These are phyloP conservation scores for Australoheros facetus DNA, from an alignment of 2,797 vertebrate species.

Conservation along the genomic window DNA sequence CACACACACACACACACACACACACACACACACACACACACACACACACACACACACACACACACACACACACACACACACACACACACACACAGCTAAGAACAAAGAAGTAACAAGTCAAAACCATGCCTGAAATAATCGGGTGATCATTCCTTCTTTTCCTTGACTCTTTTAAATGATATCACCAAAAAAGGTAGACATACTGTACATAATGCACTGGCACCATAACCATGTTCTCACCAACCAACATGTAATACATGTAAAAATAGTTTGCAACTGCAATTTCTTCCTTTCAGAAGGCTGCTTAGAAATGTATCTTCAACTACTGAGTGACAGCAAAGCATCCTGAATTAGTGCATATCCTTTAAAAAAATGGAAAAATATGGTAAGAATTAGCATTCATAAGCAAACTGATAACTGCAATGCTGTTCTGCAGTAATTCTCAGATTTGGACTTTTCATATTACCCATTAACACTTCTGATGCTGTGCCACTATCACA, in stretches of 20 bases:
- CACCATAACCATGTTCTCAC: not conserved
- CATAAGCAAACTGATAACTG: not conserved
- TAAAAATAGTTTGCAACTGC: not conserved
- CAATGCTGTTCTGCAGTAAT: not conserved
- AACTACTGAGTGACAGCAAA: not conserved
- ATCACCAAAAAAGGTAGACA: not conserved
- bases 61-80: not conserved
- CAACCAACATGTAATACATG: not conserved
- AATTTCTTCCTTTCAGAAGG: not conserved
- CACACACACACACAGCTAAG: not conserved
- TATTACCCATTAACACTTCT: too few relatives aligned
- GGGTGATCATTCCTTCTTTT: constrained; percentile 8
- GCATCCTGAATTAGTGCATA: not conserved
- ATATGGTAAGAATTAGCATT: too few relatives aligned
- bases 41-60: too few relatives aligned
- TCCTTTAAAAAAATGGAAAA: not conserved
- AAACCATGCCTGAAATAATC: constrained; percentile 13
- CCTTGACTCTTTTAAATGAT: not conserved
- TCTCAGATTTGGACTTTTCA: not conserved
- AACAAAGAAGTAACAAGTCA: constrained; percentile 21
- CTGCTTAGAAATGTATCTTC: not conserved
- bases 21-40: too few relatives aligned
- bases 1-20: too few relatives aligned
- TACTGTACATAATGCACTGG: too few relatives aligned
- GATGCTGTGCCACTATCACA: not conserved